A percentile compares a stretch with the other conserved stretches of the same genome.
Conservation (phyloP, 2,797 vertebrate genomes). For the Mormyrus proboscirostris region DNA sequence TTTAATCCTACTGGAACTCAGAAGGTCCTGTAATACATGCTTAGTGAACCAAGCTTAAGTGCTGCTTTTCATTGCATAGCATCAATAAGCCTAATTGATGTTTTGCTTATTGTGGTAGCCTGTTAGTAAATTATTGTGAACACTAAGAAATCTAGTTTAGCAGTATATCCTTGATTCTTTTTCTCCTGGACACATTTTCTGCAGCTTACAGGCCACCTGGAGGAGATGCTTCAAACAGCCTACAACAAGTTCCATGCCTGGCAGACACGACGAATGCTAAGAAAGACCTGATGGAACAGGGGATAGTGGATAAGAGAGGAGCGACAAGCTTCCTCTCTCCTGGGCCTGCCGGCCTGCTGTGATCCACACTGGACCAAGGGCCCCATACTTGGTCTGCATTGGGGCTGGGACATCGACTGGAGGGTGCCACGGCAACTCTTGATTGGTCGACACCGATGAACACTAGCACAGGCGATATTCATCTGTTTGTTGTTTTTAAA, state of each 20-base stretch:
- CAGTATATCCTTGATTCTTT: neutral
- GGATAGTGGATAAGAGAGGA: conserved; percentile 23
- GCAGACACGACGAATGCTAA: conserved; percentile 91
- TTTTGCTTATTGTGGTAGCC: neutral
- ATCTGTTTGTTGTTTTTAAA: conserved; percentile 36
- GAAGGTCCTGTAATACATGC: neutral
- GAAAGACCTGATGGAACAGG: conserved; percentile 79
- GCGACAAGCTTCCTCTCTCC: conserved; percentile 26
- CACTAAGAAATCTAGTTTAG: neutral
- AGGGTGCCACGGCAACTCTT: conserved; percentile 43
- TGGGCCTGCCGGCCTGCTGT: conserved; percentile 38
- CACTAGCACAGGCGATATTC: conserved; percentile 51
- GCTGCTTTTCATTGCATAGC: neutral
- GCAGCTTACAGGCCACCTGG: conserved; percentile 88
- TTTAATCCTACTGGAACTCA: neutral
- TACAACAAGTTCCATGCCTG: conserved; percentile 94
- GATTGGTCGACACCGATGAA: conserved; percentile 46
- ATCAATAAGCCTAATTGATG: neutral
- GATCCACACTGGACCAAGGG: conserved; percentile 30
- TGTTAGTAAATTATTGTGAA: neutral
- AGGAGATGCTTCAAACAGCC: conserved; percentile 93
- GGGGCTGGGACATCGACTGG: conserved; percentile 12
- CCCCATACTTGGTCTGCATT: conserved; percentile 31
- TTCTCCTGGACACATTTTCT: conserved; percentile 24
- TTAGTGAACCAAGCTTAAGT: neutral